Percentiles rank a stretch among this genome's conserved stretches.
These are phyloP conservation scores for Diplodus puntazzo DNA, from an alignment of 2,797 vertebrate species.

Conservation along the genomic window DNA sequence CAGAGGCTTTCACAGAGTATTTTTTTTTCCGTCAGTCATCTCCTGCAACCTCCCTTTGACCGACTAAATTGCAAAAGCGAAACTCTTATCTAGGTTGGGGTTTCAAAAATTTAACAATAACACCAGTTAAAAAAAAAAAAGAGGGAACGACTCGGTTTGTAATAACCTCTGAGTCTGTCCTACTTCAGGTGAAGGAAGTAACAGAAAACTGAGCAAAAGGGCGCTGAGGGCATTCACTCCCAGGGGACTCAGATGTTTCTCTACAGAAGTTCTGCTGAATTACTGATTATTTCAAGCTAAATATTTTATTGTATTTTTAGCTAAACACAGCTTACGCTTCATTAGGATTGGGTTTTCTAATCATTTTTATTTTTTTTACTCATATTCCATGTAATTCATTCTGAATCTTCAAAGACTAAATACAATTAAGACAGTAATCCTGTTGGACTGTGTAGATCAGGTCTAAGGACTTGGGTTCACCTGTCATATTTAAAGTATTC, in stretches of 20 bases:
- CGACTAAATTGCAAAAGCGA: background rate
- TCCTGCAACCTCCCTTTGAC: background rate
- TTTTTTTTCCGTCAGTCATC: background rate
- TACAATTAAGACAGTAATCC: background rate
- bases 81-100: background rate
- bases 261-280: constrained; percentile 6
- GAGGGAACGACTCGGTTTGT: constrained; percentile 4
- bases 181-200: constrained; percentile 28
- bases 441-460: no score
- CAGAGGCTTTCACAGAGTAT: background rate
- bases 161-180: constrained; percentile 4
- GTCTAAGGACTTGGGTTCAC: background rate
- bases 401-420: background rate
- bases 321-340: background rate
- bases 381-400: background rate
- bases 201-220: constrained; percentile 12
- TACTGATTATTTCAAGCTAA: background rate
- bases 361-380: background rate
- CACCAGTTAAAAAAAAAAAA: background rate
- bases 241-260: constrained; percentile 11
- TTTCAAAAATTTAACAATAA: background rate
- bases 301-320: background rate
- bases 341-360: background rate
- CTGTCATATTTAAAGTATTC: background rate
- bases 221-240: constrained; percentile 5